Evolutionary conservation across 2,113 vertebrate species (phyloP).

Genomic region (Hirundichthys speculiger): DNA sequence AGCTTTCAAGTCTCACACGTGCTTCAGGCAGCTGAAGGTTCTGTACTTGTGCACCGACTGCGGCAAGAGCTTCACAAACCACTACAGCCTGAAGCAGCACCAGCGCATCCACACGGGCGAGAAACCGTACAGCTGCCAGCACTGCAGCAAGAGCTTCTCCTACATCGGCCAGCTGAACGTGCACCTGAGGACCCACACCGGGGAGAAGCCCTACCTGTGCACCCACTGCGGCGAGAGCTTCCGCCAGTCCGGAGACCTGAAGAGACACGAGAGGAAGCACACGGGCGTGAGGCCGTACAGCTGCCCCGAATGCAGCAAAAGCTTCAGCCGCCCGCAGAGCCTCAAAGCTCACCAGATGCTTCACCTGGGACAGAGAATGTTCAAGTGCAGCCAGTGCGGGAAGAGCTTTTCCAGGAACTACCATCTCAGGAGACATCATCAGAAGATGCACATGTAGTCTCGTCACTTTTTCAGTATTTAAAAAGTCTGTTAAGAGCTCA

Average conservation of each 20-base stretch:
- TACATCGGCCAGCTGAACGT: slow-evolving; percentile 80
- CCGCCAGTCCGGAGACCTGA: slow-evolving; percentile 81
- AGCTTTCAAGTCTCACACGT: slow-evolving; percentile 73
- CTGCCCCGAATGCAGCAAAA: slow-evolving; percentile 79
- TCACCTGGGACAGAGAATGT: slow-evolving; percentile 79
- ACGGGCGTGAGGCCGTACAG: slow-evolving; percentile 77
- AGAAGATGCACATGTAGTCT: slow-evolving; percentile 76
- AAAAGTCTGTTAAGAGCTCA: too few species aligned
- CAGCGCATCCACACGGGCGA: slow-evolving; percentile 82
- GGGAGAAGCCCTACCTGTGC: slow-evolving; percentile 83
- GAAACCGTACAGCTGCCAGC: slow-evolving; percentile 75
- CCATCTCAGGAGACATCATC: slow-evolving; percentile 81
- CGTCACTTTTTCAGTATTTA: too few species aligned
- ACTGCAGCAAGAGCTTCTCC: slow-evolving; percentile 80
- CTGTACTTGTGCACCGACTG: slow-evolving; percentile 80
- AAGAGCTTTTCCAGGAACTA: slow-evolving; percentile 83
- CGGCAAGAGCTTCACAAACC: slow-evolving; percentile 77
- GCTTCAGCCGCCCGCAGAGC: slow-evolving; percentile 83
- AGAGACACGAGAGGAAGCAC: slow-evolving; percentile 82
- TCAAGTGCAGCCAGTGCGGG: slow-evolving; percentile 78
- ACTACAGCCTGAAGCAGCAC: slow-evolving; percentile 80
- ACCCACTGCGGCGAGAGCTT: slow-evolving; percentile 84
- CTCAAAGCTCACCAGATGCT: slow-evolving; percentile 82
- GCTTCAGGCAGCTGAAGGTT: slow-evolving; percentile 71
- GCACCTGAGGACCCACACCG: slow-evolving; percentile 81